A percentile compares a stretch with the other conserved stretches of the same genome.
These are phyloP conservation scores for Pungitius pungitius DNA, from an alignment of 2,113 vertebrate species.

Conservation along the genomic window DNA sequence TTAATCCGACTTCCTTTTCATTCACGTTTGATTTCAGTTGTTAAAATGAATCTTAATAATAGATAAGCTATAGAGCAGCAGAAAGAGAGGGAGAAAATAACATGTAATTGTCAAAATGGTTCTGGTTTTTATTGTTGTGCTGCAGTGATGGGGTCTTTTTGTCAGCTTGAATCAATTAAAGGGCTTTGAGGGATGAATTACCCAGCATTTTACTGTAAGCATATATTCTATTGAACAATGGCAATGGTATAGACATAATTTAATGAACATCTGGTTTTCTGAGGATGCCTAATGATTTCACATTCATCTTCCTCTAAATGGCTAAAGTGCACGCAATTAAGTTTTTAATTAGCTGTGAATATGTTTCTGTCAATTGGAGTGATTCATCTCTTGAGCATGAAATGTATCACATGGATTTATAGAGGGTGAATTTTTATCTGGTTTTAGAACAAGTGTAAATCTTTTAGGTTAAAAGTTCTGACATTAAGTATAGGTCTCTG, in stretches of 20 bases:
- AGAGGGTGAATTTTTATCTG: conserved; percentile 46
- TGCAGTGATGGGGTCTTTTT: conserved; percentile 62
- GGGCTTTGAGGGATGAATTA: conserved; percentile 70
- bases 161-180: conserved; percentile 68
- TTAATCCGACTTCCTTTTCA: conserved; percentile 64
- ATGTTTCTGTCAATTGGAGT: conserved; percentile 80
- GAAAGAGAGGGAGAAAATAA: conserved; percentile 50
- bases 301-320: conserved; percentile 83
- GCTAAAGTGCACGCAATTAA: conserved; percentile 84
- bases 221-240: conserved; percentile 76
- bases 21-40: conserved; percentile 57
- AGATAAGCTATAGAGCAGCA: conserved; percentile 56
- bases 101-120: conserved; percentile 31
- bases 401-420: conserved; percentile 62
- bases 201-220: conserved; percentile 70
- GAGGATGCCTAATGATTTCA: conserved; percentile 81
- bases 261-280: conserved; percentile 83
- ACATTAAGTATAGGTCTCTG: conserved; percentile 40
- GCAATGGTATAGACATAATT: conserved; percentile 80
- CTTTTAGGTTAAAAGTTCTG: conserved; percentile 40
- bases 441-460: conserved; percentile 51
- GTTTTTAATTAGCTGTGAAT: conserved; percentile 85
- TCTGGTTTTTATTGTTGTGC: conserved; percentile 47
- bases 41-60: conserved; percentile 65
- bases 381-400: conserved; percentile 76